Base-by-base conservation (phyloP, 2,797 vertebrate genomes). In the Phylloscopus collybita region DNA sequence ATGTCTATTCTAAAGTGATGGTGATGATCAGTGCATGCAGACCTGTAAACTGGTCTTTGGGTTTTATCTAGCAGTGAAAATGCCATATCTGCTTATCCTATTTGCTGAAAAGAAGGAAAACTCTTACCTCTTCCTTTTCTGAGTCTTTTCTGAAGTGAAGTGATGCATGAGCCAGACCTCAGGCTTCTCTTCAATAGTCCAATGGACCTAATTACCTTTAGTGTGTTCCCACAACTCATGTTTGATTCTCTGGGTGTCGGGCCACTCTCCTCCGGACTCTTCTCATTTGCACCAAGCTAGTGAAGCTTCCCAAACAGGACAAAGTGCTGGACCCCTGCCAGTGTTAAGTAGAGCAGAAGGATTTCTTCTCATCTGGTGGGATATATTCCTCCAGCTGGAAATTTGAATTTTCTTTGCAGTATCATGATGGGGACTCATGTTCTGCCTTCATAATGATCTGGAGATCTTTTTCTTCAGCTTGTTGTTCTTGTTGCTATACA, bases 211-310 rank as follows among this genome's bases (percentile, higher is more conserved):
- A 30, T 56, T 45, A 90, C 34, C 20, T 85, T 53, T 17, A 79
- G 5, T 0, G 1, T 51, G 11, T 56, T 71, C 19, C 5, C 13
- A 51, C 26, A 72, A 6, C 6, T 69, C 20, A 3, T 9, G 6
- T 34, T 40, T 59, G 4, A 4, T 10, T 38, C 10, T 84, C 10
- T 44, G 32, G 12, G 3, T 30, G 17, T 30, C 25, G 57, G 38
- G 25, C 19, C 0, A 0, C 36, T 80, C 25, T 73, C 15, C 16
- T 61, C 26, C 30, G 8, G 3, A 5, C 19, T 57, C 11, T 20
- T 65, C 49, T 73, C 11, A 23, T 27, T 64, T 26, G 25, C 20
- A 54, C 2, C 14, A 36, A 65, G 6, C 16, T 65, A 13, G n/a
- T 27, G 11, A 15, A 61, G 16, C 26, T 49, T n/a, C 18, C 19